These are phyloP conservation scores for Caenorhabditis auriculariae DNA, from an alignment of 2,888 invertebrate species.

Conservation along the genomic window DNA sequence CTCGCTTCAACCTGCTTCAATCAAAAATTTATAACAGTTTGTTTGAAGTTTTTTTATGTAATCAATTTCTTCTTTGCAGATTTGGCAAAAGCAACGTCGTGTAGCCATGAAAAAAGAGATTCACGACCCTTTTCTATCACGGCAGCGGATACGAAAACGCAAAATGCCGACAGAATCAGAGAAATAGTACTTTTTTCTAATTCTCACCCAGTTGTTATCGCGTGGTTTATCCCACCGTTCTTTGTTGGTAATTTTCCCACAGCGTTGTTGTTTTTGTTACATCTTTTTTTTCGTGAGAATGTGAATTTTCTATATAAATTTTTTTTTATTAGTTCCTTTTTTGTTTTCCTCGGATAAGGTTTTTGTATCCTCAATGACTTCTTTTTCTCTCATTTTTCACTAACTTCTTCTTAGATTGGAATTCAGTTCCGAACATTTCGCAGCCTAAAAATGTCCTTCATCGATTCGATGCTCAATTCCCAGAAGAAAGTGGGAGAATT, in stretches of 20 bases:
- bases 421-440: background rate
- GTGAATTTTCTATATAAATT: background rate
- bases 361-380: background rate
- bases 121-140: conserved; percentile 8
- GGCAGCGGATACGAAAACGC: conserved; percentile 12
- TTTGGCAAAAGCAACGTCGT: conserved; percentile 24
- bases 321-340: background rate
- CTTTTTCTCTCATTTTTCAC: background rate
- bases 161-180: background rate
- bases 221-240: background rate
- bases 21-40: too few species aligned
- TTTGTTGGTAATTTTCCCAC: background rate
- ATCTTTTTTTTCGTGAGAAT: background rate
- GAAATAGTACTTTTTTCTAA: background rate
- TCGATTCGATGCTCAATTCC: conserved; percentile 15
- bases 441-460: conserved; percentile 14
- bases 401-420: background rate
- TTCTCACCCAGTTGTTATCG: background rate
- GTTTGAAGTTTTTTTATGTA: background rate
- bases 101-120: conserved; percentile 17
- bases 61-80: conserved; percentile 11
- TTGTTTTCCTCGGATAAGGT: background rate
- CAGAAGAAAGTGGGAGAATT: conserved; percentile 21
- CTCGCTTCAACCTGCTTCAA: too few species aligned
- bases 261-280: background rate